Evolutionary conservation across 2,113 vertebrate species (phyloP).

Genomic region (Tretioscincus oriximinensis): DNA sequence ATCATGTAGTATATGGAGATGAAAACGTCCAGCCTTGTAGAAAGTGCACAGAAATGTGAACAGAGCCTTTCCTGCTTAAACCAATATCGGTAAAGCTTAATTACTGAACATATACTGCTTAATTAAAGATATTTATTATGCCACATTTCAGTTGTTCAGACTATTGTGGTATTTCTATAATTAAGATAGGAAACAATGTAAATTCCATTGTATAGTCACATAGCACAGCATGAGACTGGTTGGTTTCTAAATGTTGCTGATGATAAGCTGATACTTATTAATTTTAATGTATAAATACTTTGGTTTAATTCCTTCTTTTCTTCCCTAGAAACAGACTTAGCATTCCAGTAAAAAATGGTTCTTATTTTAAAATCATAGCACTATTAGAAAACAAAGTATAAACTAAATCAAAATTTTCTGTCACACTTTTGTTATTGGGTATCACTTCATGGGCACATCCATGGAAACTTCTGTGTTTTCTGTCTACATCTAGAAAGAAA

Average conservation of each 20-base stretch:
- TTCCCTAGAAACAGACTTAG: not conserved
- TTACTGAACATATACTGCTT: slow-evolving; percentile 2
- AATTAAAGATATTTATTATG: slow-evolving; percentile 10
- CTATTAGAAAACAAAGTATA: slow-evolving; percentile 45
- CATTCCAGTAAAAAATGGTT: not conserved
- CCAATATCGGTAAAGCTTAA: not conserved
- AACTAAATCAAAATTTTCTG: slow-evolving; percentile 42
- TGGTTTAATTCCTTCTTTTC: slow-evolving; percentile 27
- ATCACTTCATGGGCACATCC: no score
- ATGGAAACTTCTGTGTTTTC: no score
- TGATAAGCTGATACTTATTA: slow-evolving; percentile 6
- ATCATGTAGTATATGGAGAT: not conserved
- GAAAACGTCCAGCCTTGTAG: not conserved
- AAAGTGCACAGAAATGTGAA: not conserved
- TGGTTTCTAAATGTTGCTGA: not conserved
- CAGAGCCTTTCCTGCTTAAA: not conserved
- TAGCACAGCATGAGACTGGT: not conserved
- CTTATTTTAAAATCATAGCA: slow-evolving; percentile 31
- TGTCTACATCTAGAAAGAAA: no score
- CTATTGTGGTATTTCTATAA: slow-evolving; percentile 27
- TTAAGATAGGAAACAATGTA: slow-evolving; percentile 10
- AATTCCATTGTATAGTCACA: not conserved
- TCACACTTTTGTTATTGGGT: slow-evolving; percentile 40
- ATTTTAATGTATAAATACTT: slow-evolving; percentile 27
- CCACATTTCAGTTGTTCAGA: not conserved